Base-by-base conservation (phyloP, 2,888 invertebrate genomes). In the Dinocampus coccinellae region DNA sequence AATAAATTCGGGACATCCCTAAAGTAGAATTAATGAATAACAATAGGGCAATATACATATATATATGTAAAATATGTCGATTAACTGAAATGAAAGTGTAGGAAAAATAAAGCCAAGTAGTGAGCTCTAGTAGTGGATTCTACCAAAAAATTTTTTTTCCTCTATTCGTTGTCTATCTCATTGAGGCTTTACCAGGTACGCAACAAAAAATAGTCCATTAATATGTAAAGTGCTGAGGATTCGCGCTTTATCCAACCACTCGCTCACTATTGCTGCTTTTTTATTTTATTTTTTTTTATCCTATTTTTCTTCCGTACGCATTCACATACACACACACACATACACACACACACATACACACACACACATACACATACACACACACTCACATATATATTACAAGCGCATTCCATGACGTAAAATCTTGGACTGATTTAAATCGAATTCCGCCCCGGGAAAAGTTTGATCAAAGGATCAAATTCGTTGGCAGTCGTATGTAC, bases 191-290 rank as follows among this genome's bases (percentile, higher is more conserved):
- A 33, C 53, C 26, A 9, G 10, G 26, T 57, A 66, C 57, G 57
- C 55, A 66, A 42, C 66, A 39, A 80, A 81, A 81, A 81, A 77
- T 78, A 74, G 69, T 70, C 76, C 77, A 81, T 83, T 82, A 83
- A 81, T 79, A 81, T 81, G 79, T 78, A 80, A 79, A 82, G 75
- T 73, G 60, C 42, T 36, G 36, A 47, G 76, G 70, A 79, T 77
- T 73, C 73, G 67, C 73, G 75, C 70, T 78, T 79, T 80, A 82
- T 80, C 77, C 75, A 68, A 68, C 63, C 70, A 68, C 75, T 77
- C 58, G 20, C 13, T 42, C 57, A 10, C 39, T 26, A 34, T 16
- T n/a, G n/a, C n/a, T n/a, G n/a, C 39, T 60, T 36, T 60, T 42
- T 65, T 29, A n/a, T n/a, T n/a, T n/a, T n/a, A n/a, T n/a, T 69